Percentiles rank a stretch among this genome's conserved stretches.
phyloP scores from a whole-genome alignment of 2,888 invertebrate species.

The Eubasilissa splendida region DNA sequence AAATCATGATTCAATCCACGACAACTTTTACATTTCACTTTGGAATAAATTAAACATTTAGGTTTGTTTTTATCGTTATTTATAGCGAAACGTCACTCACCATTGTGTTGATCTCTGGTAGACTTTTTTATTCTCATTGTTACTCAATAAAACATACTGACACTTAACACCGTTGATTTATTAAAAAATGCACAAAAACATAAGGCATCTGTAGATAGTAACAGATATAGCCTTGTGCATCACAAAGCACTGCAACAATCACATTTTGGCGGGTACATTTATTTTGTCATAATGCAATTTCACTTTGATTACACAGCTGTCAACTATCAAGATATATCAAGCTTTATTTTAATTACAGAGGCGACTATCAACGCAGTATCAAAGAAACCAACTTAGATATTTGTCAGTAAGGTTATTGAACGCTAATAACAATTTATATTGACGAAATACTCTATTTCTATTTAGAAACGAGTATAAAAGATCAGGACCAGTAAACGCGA shows the following conservation, averaged over 20 bases:
- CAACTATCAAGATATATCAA: conserved; percentile 16
- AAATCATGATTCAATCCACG: no score
- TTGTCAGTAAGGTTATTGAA: conserved; percentile 5
- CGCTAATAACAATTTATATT: neutral
- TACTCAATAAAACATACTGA: conserved; percentile 35
- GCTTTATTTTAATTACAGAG: neutral
- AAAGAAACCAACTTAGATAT: neutral
- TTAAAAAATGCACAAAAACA: conserved; percentile 29
- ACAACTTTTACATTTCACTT: no score
- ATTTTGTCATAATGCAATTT: conserved; percentile 41
- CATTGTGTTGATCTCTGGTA: conserved; percentile 46
- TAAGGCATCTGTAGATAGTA: conserved; percentile 18
- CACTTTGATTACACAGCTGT: conserved; percentile 47
- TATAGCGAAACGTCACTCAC: conserved; percentile 30
- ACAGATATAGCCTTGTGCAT: conserved; percentile 31
- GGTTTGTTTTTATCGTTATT: conserved; percentile 33
- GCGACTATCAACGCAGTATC: no score
- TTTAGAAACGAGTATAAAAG: conserved; percentile 9
- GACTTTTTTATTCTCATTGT: conserved; percentile 50
- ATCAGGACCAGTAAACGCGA: conserved; percentile 22
- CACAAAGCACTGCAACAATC: conserved; percentile 47
- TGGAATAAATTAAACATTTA: neutral
- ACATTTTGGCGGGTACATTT: conserved; percentile 46
- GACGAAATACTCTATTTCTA: neutral
- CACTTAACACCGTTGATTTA: conserved; percentile 28